Evolutionary conservation across 2,888 invertebrate genomes (phyloP).

Genomic region (Andrena praecox): DNA sequence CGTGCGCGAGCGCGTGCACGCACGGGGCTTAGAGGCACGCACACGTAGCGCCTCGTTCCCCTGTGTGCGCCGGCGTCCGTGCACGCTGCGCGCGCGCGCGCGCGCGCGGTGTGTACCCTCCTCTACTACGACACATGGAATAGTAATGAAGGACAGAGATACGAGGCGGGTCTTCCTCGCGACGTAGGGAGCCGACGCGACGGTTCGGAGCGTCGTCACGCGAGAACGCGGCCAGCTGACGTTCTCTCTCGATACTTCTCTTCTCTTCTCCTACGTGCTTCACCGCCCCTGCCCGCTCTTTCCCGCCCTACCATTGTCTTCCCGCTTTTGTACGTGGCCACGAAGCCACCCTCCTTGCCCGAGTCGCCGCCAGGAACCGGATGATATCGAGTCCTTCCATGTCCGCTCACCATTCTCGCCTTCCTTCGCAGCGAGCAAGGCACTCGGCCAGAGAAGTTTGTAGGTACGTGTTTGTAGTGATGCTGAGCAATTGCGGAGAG

Average conservation of each 20-base stretch:
- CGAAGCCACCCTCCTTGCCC: slow-evolving; percentile 45
- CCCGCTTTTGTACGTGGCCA: slow-evolving; percentile 63
- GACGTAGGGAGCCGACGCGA: slow-evolving; percentile 69
- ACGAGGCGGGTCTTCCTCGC: slow-evolving; percentile 72
- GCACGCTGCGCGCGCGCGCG: background rate
- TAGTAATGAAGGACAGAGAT: slow-evolving; percentile 80
- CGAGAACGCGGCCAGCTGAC: slow-evolving; percentile 81
- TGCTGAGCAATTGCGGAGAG: background rate
- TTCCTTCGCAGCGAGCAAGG: background rate
- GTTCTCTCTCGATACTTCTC: slow-evolving; percentile 68
- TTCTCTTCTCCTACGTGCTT: slow-evolving; percentile 26
- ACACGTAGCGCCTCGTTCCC: slow-evolving; percentile 47
- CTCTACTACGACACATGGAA: slow-evolving; percentile 72
- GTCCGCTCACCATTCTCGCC: background rate
- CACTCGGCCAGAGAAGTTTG: background rate
- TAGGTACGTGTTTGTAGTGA: background rate
- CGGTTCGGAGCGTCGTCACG: slow-evolving; percentile 79
- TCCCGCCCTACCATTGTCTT: slow-evolving; percentile 48
- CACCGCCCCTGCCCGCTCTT: slow-evolving; percentile 23
- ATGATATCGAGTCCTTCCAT: slow-evolving; percentile 1
- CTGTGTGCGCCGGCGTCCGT: slow-evolving; percentile 23
- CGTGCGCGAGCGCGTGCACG: slow-evolving; percentile 69
- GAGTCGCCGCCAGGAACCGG: slow-evolving; percentile 18
- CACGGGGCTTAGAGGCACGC: slow-evolving; percentile 62
- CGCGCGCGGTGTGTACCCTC: slow-evolving; percentile 28